phyloP scores from a whole-genome alignment of 1,140 invertebrate species.

The Archivesica marissinica region DNA sequence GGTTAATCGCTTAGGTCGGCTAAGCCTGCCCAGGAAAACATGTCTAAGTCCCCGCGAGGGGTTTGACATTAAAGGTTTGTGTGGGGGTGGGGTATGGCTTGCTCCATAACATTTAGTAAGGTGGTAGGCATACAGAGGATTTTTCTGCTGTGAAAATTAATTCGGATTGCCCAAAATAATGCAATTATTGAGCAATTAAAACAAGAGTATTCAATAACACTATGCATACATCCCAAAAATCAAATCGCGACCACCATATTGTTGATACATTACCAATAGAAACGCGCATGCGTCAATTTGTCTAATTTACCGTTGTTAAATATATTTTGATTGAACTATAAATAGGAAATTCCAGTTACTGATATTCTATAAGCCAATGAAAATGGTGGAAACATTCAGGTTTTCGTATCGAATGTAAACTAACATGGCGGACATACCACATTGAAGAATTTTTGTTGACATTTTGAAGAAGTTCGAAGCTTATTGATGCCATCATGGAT shows the following conservation, averaged over 20 bases:
- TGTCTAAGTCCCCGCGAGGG: too few species aligned
- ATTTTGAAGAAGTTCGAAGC: background rate
- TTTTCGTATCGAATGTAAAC: constrained; percentile 55
- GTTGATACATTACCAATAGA: constrained; percentile 65
- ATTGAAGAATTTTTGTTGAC: background rate
- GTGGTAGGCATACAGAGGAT: too few species aligned
- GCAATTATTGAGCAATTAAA: too few species aligned
- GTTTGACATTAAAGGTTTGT: too few species aligned
- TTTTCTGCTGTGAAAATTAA: too few species aligned
- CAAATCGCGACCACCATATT: constrained; percentile 67
- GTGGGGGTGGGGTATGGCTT: too few species aligned
- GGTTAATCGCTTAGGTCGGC: too few species aligned
- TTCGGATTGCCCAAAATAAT: too few species aligned
- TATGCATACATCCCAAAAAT: too few species aligned
- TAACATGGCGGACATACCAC: constrained; percentile 57
- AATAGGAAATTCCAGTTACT: background rate
- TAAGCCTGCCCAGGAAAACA: too few species aligned
- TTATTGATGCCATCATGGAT: constrained; percentile 14
- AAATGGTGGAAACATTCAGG: background rate
- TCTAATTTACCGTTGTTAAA: background rate
- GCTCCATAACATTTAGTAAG: too few species aligned
- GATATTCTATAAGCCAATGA: constrained; percentile 45
- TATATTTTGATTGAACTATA: constrained; percentile 28
- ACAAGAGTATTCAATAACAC: too few species aligned
- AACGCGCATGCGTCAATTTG: constrained; percentile 52